Evolutionary conservation across 2,113 vertebrate genomes (phyloP).

Genomic region (Columbina picui): DNA sequence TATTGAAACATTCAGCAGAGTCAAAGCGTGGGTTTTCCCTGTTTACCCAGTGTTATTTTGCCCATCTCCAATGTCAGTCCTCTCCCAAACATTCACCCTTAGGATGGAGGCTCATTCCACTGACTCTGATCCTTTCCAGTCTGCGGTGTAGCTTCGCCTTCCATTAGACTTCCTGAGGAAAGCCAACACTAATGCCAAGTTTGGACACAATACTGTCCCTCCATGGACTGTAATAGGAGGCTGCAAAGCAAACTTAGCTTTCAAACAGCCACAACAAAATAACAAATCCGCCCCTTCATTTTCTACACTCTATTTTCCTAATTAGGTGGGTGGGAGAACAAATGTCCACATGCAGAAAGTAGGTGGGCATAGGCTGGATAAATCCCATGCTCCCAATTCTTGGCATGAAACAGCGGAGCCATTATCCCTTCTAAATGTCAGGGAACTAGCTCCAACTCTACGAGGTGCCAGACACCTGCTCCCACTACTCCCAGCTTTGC

Average conservation of each 20-base stretch:
- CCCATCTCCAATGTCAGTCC: neutral
- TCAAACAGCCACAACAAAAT: conserved; percentile 61
- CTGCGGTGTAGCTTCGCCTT: conserved; percentile 19
- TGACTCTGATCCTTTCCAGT: conserved; percentile 6
- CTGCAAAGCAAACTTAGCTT: conserved; percentile 64
- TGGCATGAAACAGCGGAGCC: conserved; percentile 68
- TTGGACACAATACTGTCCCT: conserved; percentile 59
- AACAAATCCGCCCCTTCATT: conserved; percentile 65
- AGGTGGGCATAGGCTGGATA: conserved; percentile 69
- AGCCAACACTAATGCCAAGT: conserved; percentile 50
- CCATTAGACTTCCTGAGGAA: conserved; percentile 5
- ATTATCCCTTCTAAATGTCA: conserved; percentile 80
- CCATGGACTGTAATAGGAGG: conserved; percentile 34
- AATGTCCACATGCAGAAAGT: conserved; percentile 69
- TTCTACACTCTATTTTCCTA: conserved; percentile 69
- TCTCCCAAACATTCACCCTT: neutral
- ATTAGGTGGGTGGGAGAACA: conserved; percentile 70
- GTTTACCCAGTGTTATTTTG: neutral
- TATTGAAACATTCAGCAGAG: neutral
- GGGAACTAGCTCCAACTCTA: conserved; percentile 67
- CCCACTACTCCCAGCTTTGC: conserved; percentile 59
- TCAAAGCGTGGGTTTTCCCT: neutral
- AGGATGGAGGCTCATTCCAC: neutral
- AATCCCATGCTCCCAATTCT: conserved; percentile 65
- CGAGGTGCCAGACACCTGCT: conserved; percentile 79